Percentiles rank a stretch among this genome's conserved stretches.
phyloP scores from a whole-genome alignment of 2,888 invertebrate genomes.

The Cryptocephalus primarius region DNA sequence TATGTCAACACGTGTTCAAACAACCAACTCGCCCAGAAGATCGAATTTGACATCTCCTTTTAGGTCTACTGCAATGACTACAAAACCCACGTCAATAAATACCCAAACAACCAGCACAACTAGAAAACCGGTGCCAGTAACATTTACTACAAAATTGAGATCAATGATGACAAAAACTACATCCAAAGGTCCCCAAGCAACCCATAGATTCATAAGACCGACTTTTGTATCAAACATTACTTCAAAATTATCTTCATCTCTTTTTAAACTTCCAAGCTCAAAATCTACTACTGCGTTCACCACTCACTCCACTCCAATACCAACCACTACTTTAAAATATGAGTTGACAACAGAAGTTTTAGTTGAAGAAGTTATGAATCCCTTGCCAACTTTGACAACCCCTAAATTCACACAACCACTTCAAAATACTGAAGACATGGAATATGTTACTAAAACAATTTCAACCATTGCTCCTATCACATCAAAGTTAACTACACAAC shows the following conservation, averaged over 20 bases:
- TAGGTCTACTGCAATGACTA: not conserved
- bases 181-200: too few species aligned
- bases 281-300: constrained; percentile 2
- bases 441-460: not conserved
- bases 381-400: too few species aligned
- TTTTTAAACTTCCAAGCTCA: not conserved
- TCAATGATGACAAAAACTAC: too few species aligned
- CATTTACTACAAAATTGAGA: too few species aligned
- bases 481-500: constrained; percentile 1
- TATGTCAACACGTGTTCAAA: not conserved
- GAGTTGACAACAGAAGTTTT: not conserved
- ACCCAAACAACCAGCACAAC: too few species aligned
- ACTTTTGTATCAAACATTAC: too few species aligned
- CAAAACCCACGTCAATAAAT: not conserved
- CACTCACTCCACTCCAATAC: constrained; percentile 1
- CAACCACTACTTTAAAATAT: constrained; percentile 2
- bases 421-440: not conserved
- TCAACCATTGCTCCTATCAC: constrained; percentile 1
- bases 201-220: too few species aligned
- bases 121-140: too few species aligned
- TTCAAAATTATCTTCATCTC: too few species aligned
- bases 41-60: not conserved
- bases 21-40: not conserved
- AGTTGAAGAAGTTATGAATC: too few species aligned
- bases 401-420: not conserved